A percentile compares a stretch with the other conserved stretches of the same genome.
Conservation (phyloP, 2,888 invertebrate genomes). For the Stomorhina lunata region DNA sequence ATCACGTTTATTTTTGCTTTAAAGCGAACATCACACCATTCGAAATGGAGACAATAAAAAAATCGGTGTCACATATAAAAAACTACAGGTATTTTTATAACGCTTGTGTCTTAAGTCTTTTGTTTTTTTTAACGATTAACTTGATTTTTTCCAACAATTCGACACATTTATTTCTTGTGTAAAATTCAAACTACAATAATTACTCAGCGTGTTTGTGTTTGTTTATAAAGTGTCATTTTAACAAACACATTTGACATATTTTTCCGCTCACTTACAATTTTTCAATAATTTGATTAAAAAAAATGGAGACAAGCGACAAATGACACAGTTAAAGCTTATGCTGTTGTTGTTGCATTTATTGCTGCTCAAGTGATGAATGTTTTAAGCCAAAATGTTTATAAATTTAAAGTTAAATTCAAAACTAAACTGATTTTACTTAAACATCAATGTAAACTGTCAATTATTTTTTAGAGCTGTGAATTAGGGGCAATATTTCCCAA, state of each 20-base stretch:
- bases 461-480: background rate
- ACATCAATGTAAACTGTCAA: background rate
- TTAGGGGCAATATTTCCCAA: background rate
- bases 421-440: conserved; percentile 9
- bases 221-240: conserved; percentile 27
- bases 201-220: conserved; percentile 10
- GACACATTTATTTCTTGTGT: conserved; percentile 34
- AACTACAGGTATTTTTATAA: background rate
- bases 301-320: background rate
- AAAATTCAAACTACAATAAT: conserved; percentile 26
- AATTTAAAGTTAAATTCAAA: conserved; percentile 2
- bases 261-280: conserved; percentile 13
- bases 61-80: conserved; percentile 7
- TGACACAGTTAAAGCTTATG: background rate
- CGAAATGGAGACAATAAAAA: background rate
- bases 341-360: too few species aligned
- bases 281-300: conserved; percentile 9
- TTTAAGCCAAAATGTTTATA: background rate
- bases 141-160: background rate
- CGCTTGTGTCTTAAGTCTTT: conserved; percentile 42
- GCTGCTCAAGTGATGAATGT: conserved; percentile 16
- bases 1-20: background rate
- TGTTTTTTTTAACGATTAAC: background rate
- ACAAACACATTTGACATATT: conserved; percentile 46
- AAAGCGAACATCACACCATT: background rate